These are phyloP conservation scores for Acanthurus lineatus DNA, from an alignment of 2,797 vertebrate genomes.

Conservation along the genomic window DNA sequence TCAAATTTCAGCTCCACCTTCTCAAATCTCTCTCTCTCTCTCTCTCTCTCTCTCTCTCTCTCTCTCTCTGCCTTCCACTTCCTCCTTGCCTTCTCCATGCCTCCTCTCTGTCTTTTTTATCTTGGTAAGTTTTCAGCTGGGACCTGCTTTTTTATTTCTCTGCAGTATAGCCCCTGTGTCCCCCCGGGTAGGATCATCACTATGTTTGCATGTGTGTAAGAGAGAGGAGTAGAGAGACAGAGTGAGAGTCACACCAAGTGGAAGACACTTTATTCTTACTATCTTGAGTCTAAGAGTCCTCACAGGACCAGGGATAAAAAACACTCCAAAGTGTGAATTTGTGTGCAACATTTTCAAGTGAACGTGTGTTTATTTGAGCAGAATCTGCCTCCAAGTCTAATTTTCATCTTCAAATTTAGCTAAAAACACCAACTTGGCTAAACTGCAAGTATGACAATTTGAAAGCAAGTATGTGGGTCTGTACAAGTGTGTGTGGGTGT, in stretches of 20 bases:
- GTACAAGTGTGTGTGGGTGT: background rate
- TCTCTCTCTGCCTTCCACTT: background rate
- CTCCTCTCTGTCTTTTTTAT: constrained; percentile 45
- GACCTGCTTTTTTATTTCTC: constrained; percentile 60
- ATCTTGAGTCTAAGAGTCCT: constrained; percentile 48
- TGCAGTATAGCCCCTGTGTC: constrained; percentile 46
- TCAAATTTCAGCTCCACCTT: constrained; percentile 51
- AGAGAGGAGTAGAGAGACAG: background rate
- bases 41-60: background rate
- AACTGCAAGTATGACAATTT: background rate
- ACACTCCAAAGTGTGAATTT: constrained; percentile 32
- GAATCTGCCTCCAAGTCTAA: constrained; percentile 16
- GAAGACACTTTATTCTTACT: constrained; percentile 47
- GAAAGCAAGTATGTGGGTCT: constrained; percentile 4
- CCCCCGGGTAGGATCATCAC: constrained; percentile 53
- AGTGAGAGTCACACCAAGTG: background rate
- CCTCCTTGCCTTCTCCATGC: background rate
- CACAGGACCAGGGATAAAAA: constrained; percentile 54
- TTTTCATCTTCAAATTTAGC: constrained; percentile 43
- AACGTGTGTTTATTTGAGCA: constrained; percentile 1
- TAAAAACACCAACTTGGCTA: constrained; percentile 17
- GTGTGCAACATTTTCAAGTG: constrained; percentile 36
- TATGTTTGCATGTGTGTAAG: constrained; percentile 14
- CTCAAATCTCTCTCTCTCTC: constrained; percentile 8
- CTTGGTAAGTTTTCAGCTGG: constrained; percentile 61